These are phyloP conservation scores for Ctenosaura bakeri DNA, from an alignment of 2,797 vertebrate species.

Conservation along the genomic window DNA sequence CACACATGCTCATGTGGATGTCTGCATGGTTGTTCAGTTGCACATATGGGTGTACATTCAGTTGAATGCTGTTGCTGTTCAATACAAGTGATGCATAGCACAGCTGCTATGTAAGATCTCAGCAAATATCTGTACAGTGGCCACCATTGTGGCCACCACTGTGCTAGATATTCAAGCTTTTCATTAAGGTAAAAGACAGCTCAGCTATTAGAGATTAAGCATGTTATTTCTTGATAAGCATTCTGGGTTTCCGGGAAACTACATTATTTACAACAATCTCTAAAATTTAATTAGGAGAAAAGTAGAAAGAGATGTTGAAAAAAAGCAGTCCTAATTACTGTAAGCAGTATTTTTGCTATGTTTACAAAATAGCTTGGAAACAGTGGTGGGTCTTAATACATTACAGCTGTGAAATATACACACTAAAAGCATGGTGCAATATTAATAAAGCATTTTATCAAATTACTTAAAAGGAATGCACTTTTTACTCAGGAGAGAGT, in stretches of 20 bases:
- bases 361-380: constrained; percentile 20
- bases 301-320: constrained; percentile 13
- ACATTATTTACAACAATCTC: constrained; percentile 31
- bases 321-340: constrained; percentile 22
- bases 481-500: background rate
- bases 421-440: constrained; percentile 37
- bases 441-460: constrained; percentile 46
- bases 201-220: background rate
- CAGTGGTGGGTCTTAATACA: constrained; percentile 33
- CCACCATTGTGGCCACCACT: background rate
- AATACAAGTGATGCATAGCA: too few species aligned
- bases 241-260: constrained; percentile 13
- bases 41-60: too few species aligned
- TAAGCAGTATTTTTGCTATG: constrained; percentile 10
- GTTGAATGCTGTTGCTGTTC: too few species aligned
- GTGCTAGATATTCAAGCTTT: background rate
- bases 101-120: too few species aligned
- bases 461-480: constrained; percentile 28
- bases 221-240: constrained; percentile 31
- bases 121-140: too few species aligned
- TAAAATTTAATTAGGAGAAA: constrained; percentile 39
- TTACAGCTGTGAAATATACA: constrained; percentile 36
- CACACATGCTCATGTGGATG: too few species aligned
- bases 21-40: too few species aligned
- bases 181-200: background rate